Evolutionary conservation across 2,797 vertebrate species (phyloP), one percentile per base, ranked within the genome.

Genomic region (Sebastes iracundus): DNA sequence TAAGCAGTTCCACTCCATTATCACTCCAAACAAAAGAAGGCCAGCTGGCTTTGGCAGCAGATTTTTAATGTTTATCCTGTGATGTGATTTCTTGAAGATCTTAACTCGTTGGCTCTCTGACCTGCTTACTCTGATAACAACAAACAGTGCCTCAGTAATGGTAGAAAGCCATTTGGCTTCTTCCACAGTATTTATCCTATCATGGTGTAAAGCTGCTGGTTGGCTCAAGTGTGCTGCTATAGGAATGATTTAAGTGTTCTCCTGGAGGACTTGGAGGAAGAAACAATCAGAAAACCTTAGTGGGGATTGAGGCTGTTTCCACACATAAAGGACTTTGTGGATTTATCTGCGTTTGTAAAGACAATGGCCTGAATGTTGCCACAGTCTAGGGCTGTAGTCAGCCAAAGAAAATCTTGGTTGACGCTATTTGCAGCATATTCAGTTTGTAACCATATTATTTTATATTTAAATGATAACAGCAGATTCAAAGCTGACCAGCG

Each of bases 211-310:
- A 78, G 42, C 64, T 56, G 25, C 53, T 38, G 7, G 23, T 33
- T 46, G 5, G 10, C 49, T 52, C 63, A n/a, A 42, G 25, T 33
- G 23, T 58, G 22, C 28, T 73, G 9, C 52, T 22, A 0, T 20
- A 46, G 33, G n/a, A 38, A 25, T 82, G 27, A 72, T 66, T 66
- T 25, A 65, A 52, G 62, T 64, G 65, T 56, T 79, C 76, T 81
- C 2, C 60, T 67, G 3, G 20, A 38, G 69, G 16, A 79, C 53
- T 14, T 73, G 30, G 25, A 65, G 0, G 6, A 61, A 53, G 14
- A 75, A 59, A n/a, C 58, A 28, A 32, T 67, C 30, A 69, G 35
- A 72, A 71, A 74, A 23, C 38, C 16, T 10, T 10, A 7, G 5
- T 35, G 35, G 25, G 11, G 35, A 72, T 9, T 69, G n/a, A 63